phyloP scores from a whole-genome alignment of 2,113 vertebrate species.

The Engystomops pustulosus region DNA sequence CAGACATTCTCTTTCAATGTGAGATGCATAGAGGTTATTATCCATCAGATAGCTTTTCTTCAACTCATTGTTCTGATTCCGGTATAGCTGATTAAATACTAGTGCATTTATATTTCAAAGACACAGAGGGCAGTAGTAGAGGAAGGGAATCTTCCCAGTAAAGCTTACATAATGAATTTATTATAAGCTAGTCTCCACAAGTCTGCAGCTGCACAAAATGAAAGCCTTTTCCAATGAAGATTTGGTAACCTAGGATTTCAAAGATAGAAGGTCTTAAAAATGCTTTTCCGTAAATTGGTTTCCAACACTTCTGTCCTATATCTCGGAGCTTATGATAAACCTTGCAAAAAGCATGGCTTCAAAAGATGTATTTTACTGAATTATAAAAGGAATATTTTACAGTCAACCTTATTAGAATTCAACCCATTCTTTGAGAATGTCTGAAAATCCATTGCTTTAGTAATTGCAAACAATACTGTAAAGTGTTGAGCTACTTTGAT shows the following conservation, averaged over 20 bases:
- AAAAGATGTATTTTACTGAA: conserved; percentile 61
- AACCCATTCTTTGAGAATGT: conserved; percentile 42
- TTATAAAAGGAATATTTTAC: conserved; percentile 60
- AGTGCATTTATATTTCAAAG: conserved; percentile 60
- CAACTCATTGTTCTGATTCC: conserved; percentile 53
- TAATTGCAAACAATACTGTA: conserved; percentile 56
- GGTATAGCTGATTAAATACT: conserved; percentile 55
- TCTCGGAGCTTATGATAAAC: conserved; percentile 59
- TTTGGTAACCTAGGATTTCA: conserved; percentile 54
- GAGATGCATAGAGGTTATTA: conserved; percentile 57
- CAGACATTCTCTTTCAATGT: conserved; percentile 34
- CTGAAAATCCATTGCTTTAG: conserved; percentile 49
- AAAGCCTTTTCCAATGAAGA: conserved; percentile 63
- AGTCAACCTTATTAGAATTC: conserved; percentile 58
- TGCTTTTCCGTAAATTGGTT: conserved; percentile 57
- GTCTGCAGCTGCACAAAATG: conserved; percentile 62
- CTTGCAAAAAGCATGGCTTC: conserved; percentile 58
- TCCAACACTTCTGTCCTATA: conserved; percentile 55
- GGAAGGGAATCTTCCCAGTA: conserved; percentile 51
- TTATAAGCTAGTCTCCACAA: conserved; percentile 56
- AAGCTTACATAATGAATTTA: conserved; percentile 54
- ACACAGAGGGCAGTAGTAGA: conserved; percentile 38
- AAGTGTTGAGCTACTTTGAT: conserved; percentile 48
- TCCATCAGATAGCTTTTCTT: conserved; percentile 21
- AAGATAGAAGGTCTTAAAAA: conserved; percentile 57